phyloP scores from a whole-genome alignment of 2,888 invertebrate species.

The Eilema depressum region DNA sequence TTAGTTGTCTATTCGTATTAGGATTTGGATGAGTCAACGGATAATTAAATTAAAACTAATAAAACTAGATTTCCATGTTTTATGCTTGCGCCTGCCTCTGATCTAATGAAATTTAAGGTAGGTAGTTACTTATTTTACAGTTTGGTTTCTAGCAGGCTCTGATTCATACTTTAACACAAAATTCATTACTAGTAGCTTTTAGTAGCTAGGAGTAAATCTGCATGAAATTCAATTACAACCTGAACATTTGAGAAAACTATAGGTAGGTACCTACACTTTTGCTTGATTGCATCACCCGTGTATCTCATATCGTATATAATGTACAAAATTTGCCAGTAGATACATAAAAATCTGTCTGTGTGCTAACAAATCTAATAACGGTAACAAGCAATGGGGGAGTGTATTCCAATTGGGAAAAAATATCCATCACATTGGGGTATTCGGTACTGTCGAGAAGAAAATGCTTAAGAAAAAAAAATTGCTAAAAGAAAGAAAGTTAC shows the following conservation, averaged over 20 bases:
- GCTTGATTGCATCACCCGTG: background rate
- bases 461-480: background rate
- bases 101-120: too few relatives aligned
- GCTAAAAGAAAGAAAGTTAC: background rate
- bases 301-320: background rate
- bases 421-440: slow-evolving; percentile 63
- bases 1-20: slow-evolving; percentile 32
- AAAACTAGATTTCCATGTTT: background rate
- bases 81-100: too few relatives aligned
- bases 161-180: too few relatives aligned
- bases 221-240: too few relatives aligned
- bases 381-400: slow-evolving; percentile 76
- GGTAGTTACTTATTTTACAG: too few relatives aligned
- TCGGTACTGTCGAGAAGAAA: slow-evolving; percentile 54
- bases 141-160: too few relatives aligned
- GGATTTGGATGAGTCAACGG: background rate
- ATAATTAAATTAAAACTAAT: background rate
- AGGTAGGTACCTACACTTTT: background rate
- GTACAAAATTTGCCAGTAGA: slow-evolving; percentile 9
- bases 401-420: slow-evolving; percentile 75
- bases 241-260: too few relatives aligned
- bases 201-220: too few relatives aligned
- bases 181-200: too few relatives aligned
- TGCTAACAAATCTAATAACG: slow-evolving; percentile 76
- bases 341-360: slow-evolving; percentile 52